phyloP scores from a whole-genome alignment of 2,888 invertebrate genomes.

The Synergus gifuensis region DNA sequence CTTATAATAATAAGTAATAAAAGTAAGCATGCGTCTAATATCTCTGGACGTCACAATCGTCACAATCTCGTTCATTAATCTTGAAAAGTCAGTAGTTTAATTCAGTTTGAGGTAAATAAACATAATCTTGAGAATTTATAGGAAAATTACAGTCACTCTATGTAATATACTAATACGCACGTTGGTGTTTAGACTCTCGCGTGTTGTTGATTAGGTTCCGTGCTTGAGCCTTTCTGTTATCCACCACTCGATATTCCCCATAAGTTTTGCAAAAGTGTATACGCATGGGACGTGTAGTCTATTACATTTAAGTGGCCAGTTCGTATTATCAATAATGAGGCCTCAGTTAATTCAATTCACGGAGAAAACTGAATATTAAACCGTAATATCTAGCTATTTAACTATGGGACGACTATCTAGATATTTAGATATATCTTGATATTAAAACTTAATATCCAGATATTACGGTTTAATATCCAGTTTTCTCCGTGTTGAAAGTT shows the following conservation, averaged over 20 bases:
- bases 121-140: conserved; percentile 6
- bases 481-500: too few relatives aligned
- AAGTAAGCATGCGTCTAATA: background rate
- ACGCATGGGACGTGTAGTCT: conserved; percentile 25
- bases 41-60: background rate
- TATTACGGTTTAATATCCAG: too few relatives aligned
- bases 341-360: background rate
- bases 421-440: too few relatives aligned
- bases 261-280: conserved; percentile 49
- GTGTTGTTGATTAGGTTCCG: conserved; percentile 53
- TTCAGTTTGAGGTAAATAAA: background rate
- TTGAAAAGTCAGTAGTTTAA: conserved; percentile 15
- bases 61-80: background rate
- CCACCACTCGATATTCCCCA: conserved; percentile 59
- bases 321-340: conserved; percentile 12
- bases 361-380: too few relatives aligned
- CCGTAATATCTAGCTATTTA: too few relatives aligned
- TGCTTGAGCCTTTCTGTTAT: conserved; percentile 56
- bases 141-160: conserved; percentile 2
- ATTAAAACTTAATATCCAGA: background rate
- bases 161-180: conserved; percentile 34
- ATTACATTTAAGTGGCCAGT: conserved; percentile 37
- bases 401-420: too few relatives aligned
- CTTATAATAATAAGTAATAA: too few relatives aligned
- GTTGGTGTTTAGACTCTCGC: conserved; percentile 50